Percentiles rank a stretch among this genome's conserved stretches.
Evolutionary conservation across 2,113 vertebrate species (phyloP).

Genomic region (Illadopsis cleaveri): DNA sequence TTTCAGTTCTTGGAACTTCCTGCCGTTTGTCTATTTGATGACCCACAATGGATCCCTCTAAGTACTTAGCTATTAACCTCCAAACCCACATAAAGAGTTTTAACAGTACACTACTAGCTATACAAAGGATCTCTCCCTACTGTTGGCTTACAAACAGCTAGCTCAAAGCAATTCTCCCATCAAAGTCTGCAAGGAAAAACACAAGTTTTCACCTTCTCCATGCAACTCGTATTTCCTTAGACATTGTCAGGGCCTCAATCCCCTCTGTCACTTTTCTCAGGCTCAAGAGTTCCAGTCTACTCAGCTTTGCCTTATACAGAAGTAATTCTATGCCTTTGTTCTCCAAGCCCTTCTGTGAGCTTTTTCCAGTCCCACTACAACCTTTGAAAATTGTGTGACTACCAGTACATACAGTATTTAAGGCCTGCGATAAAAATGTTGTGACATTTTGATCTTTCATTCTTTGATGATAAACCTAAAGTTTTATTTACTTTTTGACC

Average conservation of each 20-base stretch:
- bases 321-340: not conserved
- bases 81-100: not conserved
- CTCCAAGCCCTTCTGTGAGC: not conserved
- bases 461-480: not conserved
- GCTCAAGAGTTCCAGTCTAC: not conserved
- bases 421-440: too few relatives aligned
- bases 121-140: not conserved
- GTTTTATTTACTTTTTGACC: not conserved
- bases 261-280: not conserved
- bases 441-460: not conserved
- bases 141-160: not conserved
- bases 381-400: not conserved
- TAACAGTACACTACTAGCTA: not conserved
- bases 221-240: not conserved
- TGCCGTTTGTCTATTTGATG: not conserved
- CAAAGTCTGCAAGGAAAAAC: not conserved
- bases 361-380: not conserved
- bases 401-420: not conserved
- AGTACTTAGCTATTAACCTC: not conserved
- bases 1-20: not conserved
- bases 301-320: not conserved
- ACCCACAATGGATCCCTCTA: not conserved
- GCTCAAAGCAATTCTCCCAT: not conserved
- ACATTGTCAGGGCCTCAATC: not conserved
- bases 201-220: not conserved